A percentile compares a stretch with the other conserved stretches of the same genome.
phyloP scores from a whole-genome alignment of 2,797 vertebrate genomes.

The Tamandua tetradactyla region DNA sequence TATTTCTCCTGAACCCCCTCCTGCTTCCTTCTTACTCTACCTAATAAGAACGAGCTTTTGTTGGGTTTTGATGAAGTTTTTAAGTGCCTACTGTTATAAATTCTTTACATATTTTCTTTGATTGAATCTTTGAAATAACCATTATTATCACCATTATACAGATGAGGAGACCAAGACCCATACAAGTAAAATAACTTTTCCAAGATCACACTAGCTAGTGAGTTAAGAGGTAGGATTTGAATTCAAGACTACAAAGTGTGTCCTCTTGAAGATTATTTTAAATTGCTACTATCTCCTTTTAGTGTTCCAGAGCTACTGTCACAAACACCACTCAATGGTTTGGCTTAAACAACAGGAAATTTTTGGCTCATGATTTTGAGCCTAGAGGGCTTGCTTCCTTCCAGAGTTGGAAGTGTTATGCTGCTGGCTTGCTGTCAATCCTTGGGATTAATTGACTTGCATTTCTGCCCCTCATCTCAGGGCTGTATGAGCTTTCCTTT shows the following conservation, averaged over 20 bases:
- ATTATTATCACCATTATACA: neutral
- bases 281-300: neutral
- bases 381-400: too few relatives aligned
- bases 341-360: too few relatives aligned
- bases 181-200: neutral
- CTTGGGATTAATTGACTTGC: too few relatives aligned
- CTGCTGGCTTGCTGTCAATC: too few relatives aligned
- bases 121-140: neutral
- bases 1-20: neutral
- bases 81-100: neutral
- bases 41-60: neutral
- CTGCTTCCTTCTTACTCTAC: neutral
- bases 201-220: neutral
- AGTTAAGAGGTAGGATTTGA: neutral
- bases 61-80: neutral
- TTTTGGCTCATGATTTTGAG: too few relatives aligned
- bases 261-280: neutral
- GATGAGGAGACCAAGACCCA: neutral
- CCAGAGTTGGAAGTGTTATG: too few relatives aligned
- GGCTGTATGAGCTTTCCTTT: too few relatives aligned
- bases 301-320: too few relatives aligned
- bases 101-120: neutral
- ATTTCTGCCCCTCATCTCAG: too few relatives aligned
- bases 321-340: too few relatives aligned
- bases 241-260: neutral